These are phyloP conservation scores for Bettongia penicillata DNA, from an alignment of 2,113 vertebrate species.

Conservation along the genomic window DNA sequence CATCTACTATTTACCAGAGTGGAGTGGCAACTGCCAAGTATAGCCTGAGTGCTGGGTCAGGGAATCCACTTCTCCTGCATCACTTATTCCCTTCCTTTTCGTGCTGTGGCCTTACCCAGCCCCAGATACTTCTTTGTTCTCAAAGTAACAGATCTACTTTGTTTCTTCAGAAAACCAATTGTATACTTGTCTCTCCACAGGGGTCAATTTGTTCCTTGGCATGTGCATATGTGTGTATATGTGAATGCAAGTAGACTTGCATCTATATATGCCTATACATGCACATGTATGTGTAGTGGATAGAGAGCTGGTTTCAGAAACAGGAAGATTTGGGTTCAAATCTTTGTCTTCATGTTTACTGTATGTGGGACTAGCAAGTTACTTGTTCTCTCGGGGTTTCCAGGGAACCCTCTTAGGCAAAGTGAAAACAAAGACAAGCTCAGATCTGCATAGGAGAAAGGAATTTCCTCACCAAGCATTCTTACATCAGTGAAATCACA, in stretches of 20 bases:
- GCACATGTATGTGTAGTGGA: background rate
- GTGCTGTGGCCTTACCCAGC: background rate
- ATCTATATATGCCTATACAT: background rate
- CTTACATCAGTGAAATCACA: background rate
- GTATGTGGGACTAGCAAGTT: background rate
- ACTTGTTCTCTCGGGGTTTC: background rate
- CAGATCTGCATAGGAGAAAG: background rate
- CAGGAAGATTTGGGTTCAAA: background rate
- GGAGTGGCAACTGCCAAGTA: background rate
- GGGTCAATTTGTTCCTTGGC: background rate
- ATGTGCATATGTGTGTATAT: background rate
- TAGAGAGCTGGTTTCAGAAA: background rate
- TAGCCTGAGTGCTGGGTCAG: background rate
- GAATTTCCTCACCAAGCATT: background rate
- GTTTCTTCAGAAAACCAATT: background rate
- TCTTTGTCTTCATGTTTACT: background rate
- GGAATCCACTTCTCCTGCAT: background rate
- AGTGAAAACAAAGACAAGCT: background rate
- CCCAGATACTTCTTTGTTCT: background rate
- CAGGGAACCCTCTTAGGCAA: background rate
- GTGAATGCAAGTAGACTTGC: background rate
- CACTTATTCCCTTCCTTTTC: background rate
- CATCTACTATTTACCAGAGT: background rate
- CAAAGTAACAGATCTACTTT: background rate
- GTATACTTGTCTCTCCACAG: background rate